A percentile compares a stretch with the other conserved stretches of the same genome.
These are phyloP conservation scores for Congeria kusceri DNA, from an alignment of 2,888 invertebrate species.

Conservation along the genomic window DNA sequence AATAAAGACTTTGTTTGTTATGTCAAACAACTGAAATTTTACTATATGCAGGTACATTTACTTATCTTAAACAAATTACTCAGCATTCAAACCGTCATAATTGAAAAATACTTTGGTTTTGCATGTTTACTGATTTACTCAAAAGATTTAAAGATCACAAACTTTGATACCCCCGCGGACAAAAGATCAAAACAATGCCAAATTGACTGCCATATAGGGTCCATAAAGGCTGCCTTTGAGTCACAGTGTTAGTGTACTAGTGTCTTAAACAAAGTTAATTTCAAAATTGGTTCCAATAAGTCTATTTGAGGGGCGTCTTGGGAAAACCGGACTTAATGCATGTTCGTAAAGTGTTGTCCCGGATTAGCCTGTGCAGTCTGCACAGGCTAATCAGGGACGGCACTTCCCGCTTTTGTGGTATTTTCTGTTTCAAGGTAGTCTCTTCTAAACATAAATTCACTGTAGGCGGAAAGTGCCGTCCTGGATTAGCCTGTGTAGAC, in stretches of 20 bases:
- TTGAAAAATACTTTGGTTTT: conserved; percentile 8
- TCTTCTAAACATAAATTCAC: no score
- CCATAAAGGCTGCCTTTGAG: conserved; percentile 19
- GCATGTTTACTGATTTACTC: conserved; percentile 1
- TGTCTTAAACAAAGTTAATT: not conserved
- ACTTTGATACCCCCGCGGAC: not conserved
- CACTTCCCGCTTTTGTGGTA: no score
- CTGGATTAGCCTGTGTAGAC: no score
- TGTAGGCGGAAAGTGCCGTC: no score
- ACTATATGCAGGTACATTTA: not conserved
- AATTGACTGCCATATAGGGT: conserved; percentile 4
- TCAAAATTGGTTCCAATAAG: not conserved
- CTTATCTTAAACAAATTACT: no score
- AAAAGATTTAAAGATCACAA: not conserved
- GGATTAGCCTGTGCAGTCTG: no score
- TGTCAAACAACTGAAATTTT: not conserved
- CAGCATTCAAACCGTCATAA: not conserved
- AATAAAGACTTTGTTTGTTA: not conserved
- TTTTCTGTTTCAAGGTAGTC: no score
- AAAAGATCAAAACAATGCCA: conserved; percentile 7
- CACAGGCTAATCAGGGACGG: no score
- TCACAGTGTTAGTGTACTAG: no score
- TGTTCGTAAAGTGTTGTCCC: no score
- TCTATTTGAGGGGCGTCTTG: no score
- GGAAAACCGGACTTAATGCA: no score